Base-by-base conservation (phyloP, 2,797 vertebrate genomes). In the Centropyge bicolor region DNA sequence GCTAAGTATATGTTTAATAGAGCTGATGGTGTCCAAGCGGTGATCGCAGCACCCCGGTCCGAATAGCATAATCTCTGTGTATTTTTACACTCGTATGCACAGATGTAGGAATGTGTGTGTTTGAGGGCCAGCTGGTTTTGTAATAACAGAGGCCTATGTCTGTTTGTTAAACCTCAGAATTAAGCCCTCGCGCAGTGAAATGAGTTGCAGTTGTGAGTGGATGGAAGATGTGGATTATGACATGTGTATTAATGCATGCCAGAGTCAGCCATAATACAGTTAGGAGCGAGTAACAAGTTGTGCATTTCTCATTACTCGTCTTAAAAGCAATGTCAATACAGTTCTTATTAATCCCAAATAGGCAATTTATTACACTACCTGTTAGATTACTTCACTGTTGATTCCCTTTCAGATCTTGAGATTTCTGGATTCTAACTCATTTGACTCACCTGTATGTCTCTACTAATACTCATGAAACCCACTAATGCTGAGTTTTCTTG, bases 51-150 rank as follows among this genome's bases (percentile, higher is more conserved):
- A n/a, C 27, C 89, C 16, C 57, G 45, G 67, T 63, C 80, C 82
- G 81, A 86, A 68, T 70, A 77, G 70, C 61, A 75, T 86, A 73
- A 81, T 86, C 75, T 85, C 67, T 82, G 84, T 86, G 71, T 84
- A 76, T 88, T 90, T 92, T 88, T 66, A 74, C 38, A 70, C 74
- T 75, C 70, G 5, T 65, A 71, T 69, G 89, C 80, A 70, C 91
- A 91, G 88, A 93, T 85, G 80, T 75, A 74, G 70, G 72, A 86
- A 90, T 71, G 69, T 71, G 75, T 73, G 84, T 56, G 66, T 86
- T 86, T 82, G 71, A 78, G 17, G 38, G 65, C 41, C 85, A 86
- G 89, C 82, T 85, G 91, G 78, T 85, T 88, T 81, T 75, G 68
- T 51, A 82, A 84, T 74, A 89, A 84, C 77, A 80, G 20, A 71